Percentiles rank a stretch among this genome's conserved stretches.
Evolutionary conservation across 2,113 vertebrate species (phyloP).

Genomic region (Nettapus auritus): DNA sequence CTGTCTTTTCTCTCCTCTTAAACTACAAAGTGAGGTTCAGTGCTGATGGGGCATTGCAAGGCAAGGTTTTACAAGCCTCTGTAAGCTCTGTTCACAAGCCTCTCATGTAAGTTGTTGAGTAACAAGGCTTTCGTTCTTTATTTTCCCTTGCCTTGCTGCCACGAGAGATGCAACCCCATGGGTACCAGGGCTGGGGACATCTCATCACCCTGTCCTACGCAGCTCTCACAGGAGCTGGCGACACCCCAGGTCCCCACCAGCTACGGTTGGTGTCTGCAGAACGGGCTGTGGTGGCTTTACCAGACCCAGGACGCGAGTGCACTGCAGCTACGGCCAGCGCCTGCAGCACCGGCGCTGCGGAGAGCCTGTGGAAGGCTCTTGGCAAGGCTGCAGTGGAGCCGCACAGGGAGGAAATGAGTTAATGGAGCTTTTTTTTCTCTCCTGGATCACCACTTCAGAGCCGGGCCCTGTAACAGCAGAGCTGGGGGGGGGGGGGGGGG

Average conservation of each 20-base stretch:
- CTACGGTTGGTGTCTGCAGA: neutral
- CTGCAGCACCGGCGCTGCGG: fast-evolving
- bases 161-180: fast-evolving
- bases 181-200: fast-evolving
- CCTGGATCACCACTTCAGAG: neutral
- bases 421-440: neutral
- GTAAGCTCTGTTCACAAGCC: neutral
- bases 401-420: fast-evolving
- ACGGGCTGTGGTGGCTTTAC: no score
- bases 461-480: neutral
- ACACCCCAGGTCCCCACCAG: fast-evolving
- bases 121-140: neutral
- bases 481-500: fast-evolving
- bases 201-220: neutral
- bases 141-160: neutral
- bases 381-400: neutral
- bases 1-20: neutral
- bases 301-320: no score
- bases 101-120: neutral
- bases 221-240: neutral
- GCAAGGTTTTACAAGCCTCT: neutral
- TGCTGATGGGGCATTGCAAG: neutral
- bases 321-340: fast-evolving
- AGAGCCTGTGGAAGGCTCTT: neutral
- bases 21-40: neutral